Conservation (phyloP, 1,140 invertebrate species). For the Papilio machaon region DNA sequence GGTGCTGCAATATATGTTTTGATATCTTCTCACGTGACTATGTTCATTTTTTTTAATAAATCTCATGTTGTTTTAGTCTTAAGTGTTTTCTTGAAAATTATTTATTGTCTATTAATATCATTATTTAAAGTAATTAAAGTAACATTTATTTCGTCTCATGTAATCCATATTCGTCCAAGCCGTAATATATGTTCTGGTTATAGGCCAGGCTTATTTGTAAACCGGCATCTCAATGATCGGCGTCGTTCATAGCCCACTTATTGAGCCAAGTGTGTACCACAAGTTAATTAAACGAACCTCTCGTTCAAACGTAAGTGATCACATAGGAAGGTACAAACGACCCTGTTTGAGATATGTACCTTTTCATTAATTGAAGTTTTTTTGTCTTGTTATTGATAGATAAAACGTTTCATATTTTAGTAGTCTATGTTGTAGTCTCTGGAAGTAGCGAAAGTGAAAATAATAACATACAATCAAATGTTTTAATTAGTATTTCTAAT, state of each 20-base stretch:
- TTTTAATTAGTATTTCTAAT: not conserved
- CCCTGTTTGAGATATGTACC: not conserved
- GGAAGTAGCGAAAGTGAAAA: not conserved
- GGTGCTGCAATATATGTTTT: not conserved
- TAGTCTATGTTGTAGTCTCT: not conserved
- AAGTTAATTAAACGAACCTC: slow-evolving; percentile 35
- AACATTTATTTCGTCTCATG: not conserved
- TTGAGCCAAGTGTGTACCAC: slow-evolving; percentile 38
- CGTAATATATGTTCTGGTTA: not conserved
- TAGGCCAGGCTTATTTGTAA: slow-evolving; percentile 32
- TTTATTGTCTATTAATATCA: not conserved
- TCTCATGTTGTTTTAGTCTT: not conserved
- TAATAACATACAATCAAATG: not conserved
- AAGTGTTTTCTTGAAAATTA: not conserved
- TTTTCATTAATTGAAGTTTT: not conserved
- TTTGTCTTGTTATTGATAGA: not conserved
- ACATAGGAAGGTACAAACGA: slow-evolving; percentile 10
- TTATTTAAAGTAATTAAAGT: not conserved
- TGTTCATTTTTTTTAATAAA: not conserved
- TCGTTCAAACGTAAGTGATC: slow-evolving; percentile 22
- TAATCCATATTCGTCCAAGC: not conserved
- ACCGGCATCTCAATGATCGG: slow-evolving; percentile 42
- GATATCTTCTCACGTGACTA: not conserved
- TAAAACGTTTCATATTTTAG: not conserved
- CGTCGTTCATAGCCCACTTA: slow-evolving; percentile 46